Conservation (phyloP, 2,888 invertebrate species). For the Corbicula japonica region DNA sequence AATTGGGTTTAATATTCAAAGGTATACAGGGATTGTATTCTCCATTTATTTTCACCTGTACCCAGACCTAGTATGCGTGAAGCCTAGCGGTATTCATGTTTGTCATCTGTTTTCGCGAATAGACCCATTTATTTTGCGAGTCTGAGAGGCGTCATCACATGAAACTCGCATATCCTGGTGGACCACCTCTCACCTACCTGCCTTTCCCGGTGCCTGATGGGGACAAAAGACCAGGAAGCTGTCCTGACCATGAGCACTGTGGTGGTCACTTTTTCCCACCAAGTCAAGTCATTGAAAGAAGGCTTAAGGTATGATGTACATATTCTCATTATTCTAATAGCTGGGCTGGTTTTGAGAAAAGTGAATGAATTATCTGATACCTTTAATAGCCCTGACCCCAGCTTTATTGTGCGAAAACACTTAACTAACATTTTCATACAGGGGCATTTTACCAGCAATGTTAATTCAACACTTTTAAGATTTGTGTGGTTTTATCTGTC, state of each 20-base stretch:
- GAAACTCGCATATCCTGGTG: too few species aligned
- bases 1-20: too few species aligned
- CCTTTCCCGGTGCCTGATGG: slow-evolving; percentile 33
- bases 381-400: slow-evolving; percentile 13
- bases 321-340: slow-evolving; percentile 13
- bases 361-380: slow-evolving; percentile 25
- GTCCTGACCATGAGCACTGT: slow-evolving; percentile 31
- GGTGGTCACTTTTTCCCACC: slow-evolving; percentile 30
- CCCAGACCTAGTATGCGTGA: too few species aligned
- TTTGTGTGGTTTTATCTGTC: slow-evolving; percentile 19
- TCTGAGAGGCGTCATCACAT: too few species aligned
- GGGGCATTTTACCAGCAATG: slow-evolving; percentile 23
- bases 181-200: slow-evolving; percentile 32
- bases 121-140: too few species aligned
- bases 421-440: slow-evolving; percentile 22
- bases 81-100: too few species aligned
- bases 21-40: too few species aligned
- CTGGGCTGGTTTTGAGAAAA: slow-evolving; percentile 13
- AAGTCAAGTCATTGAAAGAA: slow-evolving; percentile 26
- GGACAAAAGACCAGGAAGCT: slow-evolving; percentile 37
- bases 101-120: too few species aligned
- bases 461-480: slow-evolving; percentile 9
- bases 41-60: too few species aligned
- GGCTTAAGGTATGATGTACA: slow-evolving; percentile 28
- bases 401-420: slow-evolving; percentile 25